Percentiles rank a stretch among this genome's conserved stretches.
Conservation (phyloP, 2,797 vertebrate species). For the Tinamus major region DNA sequence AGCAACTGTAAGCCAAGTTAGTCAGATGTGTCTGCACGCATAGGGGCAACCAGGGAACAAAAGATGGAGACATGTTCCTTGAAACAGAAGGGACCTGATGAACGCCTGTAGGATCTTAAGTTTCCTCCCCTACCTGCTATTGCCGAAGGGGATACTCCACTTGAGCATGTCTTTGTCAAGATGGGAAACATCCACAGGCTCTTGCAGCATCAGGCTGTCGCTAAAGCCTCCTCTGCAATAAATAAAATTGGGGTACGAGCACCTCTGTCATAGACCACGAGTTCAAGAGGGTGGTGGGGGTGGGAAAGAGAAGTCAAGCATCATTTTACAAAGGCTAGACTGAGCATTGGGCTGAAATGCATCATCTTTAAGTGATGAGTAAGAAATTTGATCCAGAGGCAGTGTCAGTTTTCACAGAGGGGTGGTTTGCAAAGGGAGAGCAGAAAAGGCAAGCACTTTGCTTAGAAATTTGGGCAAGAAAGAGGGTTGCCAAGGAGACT, state of each 20-base stretch:
- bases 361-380: constrained; percentile 58
- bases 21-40: not conserved
- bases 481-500: not conserved
- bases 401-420: not conserved
- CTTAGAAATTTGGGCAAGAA: not conserved
- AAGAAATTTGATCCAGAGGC: constrained; percentile 1
- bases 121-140: not conserved
- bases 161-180: not conserved
- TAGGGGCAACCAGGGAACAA: not conserved
- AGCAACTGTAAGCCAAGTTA: not conserved
- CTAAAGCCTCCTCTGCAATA: not conserved
- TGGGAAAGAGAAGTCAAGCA: not conserved
- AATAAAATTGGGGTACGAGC: not conserved
- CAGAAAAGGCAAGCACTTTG: not conserved
- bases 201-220: not conserved
- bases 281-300: not conserved
- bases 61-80: not conserved
- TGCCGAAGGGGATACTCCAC: not conserved
- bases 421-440: not conserved
- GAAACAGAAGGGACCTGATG: not conserved
- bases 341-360: not conserved
- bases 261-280: fast-evolving
- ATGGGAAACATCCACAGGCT: not conserved
- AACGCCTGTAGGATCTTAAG: not conserved
- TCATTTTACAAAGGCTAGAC: not conserved